These are phyloP conservation scores for Cnemophilus loriae DNA, from an alignment of 2,113 vertebrate species.

Conservation along the genomic window DNA sequence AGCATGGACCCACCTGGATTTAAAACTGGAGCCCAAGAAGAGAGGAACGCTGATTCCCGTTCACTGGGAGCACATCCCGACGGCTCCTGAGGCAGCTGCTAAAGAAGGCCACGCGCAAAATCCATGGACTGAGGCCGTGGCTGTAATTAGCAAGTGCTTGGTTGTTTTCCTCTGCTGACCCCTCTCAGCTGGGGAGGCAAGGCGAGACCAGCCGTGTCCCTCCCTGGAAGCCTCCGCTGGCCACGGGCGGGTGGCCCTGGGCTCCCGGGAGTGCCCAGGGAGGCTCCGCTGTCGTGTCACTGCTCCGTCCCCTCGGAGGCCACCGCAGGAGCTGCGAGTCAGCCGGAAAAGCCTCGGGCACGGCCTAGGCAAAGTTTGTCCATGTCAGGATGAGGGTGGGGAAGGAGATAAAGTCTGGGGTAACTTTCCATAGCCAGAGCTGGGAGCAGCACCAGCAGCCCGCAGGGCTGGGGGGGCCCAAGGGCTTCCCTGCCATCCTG, in stretches of 20 bases:
- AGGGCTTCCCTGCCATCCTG: background rate
- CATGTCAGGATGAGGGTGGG: rapidly evolving
- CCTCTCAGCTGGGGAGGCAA: rapidly evolving
- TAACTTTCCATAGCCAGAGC: background rate
- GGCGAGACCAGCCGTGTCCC: background rate
- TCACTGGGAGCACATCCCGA: background rate
- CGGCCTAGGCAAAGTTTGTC: background rate
- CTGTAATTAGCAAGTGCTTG: rapidly evolving
- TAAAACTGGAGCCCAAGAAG: background rate
- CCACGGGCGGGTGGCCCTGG: rapidly evolving
- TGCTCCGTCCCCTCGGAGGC: rapidly evolving
- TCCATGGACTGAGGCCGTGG: rapidly evolving
- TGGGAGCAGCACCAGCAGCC: background rate
- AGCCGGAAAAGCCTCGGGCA: background rate
- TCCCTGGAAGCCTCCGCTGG: background rate
- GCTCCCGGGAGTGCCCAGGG: rapidly evolving
- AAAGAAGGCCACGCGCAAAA: background rate
- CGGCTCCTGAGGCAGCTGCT: background rate
- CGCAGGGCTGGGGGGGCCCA: rapidly evolving
- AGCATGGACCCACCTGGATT: rapidly evolving
- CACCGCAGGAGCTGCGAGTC: background rate
- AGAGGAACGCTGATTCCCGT: rapidly evolving
- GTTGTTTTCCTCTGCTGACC: rapidly evolving
- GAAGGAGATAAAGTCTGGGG: background rate
- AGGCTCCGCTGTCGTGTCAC: rapidly evolving